Conservation (phyloP, 1,140 invertebrate species). For the Spodoptera litura region DNA sequence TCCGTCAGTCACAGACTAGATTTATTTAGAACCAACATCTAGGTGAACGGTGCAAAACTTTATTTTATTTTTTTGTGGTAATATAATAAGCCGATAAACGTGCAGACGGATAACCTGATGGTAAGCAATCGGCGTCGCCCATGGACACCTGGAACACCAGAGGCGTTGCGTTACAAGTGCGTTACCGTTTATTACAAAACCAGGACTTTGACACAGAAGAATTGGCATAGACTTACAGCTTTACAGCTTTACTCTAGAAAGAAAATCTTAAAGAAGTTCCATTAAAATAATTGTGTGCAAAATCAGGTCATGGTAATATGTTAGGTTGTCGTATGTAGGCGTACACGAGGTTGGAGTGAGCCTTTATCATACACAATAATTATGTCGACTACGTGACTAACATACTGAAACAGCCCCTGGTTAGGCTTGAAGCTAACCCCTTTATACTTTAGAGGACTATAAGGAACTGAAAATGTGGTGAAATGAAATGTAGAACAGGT, state of each 20-base stretch:
- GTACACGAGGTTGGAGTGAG: background rate
- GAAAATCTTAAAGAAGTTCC: background rate
- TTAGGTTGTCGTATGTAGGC: conserved; percentile 15
- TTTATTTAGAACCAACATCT: background rate
- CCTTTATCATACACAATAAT: conserved; percentile 9
- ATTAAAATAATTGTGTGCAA: background rate
- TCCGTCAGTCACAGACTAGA: no score
- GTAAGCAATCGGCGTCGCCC: no score
- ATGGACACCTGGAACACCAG: no score
- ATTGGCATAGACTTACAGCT: background rate
- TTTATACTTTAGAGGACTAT: background rate
- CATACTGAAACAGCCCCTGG: background rate
- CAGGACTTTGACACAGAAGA: no score
- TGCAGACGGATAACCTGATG: no score
- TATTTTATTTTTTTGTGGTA: no score
- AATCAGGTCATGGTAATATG: conserved; percentile 20
- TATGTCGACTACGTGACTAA: conserved; percentile 1
- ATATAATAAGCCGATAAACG: no score
- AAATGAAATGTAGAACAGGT: background rate
- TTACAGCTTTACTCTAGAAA: background rate
- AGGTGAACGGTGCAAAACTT: background rate
- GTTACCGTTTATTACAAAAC: no score
- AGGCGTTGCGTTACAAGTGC: no score
- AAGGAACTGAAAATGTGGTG: background rate
- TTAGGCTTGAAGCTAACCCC: background rate